These are phyloP conservation scores for Okamejei kenojei DNA, from an alignment of 2,797 vertebrate genomes.

Conservation along the genomic window DNA sequence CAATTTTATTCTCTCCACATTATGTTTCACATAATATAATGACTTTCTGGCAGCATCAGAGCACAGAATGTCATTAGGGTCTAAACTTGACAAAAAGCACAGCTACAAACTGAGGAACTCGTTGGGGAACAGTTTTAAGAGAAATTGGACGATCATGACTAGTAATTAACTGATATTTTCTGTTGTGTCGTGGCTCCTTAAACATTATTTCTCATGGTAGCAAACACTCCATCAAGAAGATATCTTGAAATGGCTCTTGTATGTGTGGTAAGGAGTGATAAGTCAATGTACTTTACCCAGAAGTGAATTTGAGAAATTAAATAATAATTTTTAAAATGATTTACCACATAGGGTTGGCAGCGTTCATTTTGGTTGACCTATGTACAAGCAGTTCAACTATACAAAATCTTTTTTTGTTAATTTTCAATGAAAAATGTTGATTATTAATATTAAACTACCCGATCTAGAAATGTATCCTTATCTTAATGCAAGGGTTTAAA, in stretches of 20 bases:
- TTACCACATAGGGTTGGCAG: background rate
- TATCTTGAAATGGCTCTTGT: background rate
- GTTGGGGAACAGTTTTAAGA: background rate
- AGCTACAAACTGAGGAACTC: background rate
- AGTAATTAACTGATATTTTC: background rate
- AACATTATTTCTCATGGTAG: background rate
- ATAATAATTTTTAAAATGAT: background rate
- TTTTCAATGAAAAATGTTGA: background rate
- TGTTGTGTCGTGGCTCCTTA: background rate
- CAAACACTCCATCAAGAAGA: background rate
- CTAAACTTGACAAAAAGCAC: background rate
- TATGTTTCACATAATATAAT: background rate
- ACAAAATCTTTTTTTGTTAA: background rate
- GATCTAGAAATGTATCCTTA: too few relatives aligned
- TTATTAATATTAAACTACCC: background rate
- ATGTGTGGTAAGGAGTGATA: background rate
- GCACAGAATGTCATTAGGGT: background rate
- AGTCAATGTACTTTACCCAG: background rate
- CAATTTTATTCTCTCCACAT: too few relatives aligned
- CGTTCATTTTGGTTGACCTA: background rate
- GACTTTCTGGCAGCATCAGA: background rate
- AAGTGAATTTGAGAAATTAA: background rate
- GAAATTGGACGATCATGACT: background rate
- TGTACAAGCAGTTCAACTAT: background rate
- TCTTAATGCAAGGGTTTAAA: too few relatives aligned